Conservation (phyloP, 2,797 vertebrate genomes). For the Carduelis carduelis region DNA sequence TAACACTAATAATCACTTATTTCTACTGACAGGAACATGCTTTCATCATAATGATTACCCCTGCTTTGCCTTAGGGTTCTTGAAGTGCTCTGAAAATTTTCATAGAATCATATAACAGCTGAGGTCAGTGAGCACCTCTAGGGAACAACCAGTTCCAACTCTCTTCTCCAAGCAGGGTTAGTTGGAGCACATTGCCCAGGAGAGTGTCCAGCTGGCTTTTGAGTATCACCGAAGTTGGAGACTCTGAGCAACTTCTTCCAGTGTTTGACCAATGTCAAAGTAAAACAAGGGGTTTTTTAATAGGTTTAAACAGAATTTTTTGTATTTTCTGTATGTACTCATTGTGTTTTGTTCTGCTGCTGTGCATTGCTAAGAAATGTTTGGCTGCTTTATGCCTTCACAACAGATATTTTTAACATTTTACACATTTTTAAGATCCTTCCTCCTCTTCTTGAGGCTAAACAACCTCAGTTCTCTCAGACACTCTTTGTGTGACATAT, state of each 20-base stretch:
- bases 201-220: not conserved
- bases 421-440: not conserved
- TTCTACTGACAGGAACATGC: not conserved
- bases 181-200: not conserved
- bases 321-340: not conserved
- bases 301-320: not conserved
- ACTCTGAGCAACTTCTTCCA: not conserved
- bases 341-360: not conserved
- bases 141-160: not conserved
- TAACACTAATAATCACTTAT: slow-evolving; percentile 10
- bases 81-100: not conserved
- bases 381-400: not conserved
- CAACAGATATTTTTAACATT: not conserved
- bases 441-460: not conserved
- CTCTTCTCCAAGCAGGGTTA: not conserved
- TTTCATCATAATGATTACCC: not conserved
- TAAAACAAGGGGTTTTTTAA: not conserved
- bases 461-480: not conserved
- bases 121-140: not conserved
- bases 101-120: not conserved
- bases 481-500: not conserved
- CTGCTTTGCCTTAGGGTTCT: slow-evolving; percentile 7
- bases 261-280: not conserved
- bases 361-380: not conserved
- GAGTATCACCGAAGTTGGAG: not conserved